Base-by-base conservation (phyloP, 2,797 vertebrate genomes). In the Brachymystax lenok region DNA sequence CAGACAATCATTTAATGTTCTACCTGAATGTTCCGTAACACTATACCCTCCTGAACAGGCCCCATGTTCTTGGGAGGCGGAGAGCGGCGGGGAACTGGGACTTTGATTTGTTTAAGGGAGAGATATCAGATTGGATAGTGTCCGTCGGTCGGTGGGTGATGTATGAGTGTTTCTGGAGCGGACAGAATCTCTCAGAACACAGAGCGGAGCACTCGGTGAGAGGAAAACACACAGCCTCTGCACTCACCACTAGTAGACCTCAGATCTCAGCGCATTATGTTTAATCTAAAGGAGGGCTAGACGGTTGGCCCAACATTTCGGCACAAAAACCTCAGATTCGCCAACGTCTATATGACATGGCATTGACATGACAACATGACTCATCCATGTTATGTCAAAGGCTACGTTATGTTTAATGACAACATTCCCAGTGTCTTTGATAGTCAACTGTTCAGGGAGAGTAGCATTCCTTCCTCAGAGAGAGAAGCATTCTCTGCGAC, bases 161-260 rank as follows among this genome's bases (percentile, higher is more conserved):
- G 69, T 54, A 51, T n/a, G 68, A 33, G 52, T 28, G 30, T 46
- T 52, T 68, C 40, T 46, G 56, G 71, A 74, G 54, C 19, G 3
- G 81, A 82, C 76, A 69, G 77, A 75, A 68, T 73, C 73, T 83
- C 79, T 86, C 82, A 64, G 79, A 50, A n/a, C 35, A 33, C 14
- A 27, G 30, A 40, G 46, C n/a, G n/a, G 30, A 52, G 46, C n/a
- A 40, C 68, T 52, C 50, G 1, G 6, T 40, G 35, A 40, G 6
- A 72, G 7, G 21, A 33, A 69, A 30, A 28, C 30, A 27, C 66
- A 19, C 13, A 30, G 66, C 13, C 63, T 66, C 10, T 64, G 1
- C 14, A 30, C 10, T 13, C 28, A 30, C 28, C 16, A 14, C 66
- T 35, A 6, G 16, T 14, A 4, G 27, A 17, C 66, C 27, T 27